Evolutionary conservation across 2,888 invertebrate genomes (phyloP).

Genomic region (Andrena trimmerana): DNA sequence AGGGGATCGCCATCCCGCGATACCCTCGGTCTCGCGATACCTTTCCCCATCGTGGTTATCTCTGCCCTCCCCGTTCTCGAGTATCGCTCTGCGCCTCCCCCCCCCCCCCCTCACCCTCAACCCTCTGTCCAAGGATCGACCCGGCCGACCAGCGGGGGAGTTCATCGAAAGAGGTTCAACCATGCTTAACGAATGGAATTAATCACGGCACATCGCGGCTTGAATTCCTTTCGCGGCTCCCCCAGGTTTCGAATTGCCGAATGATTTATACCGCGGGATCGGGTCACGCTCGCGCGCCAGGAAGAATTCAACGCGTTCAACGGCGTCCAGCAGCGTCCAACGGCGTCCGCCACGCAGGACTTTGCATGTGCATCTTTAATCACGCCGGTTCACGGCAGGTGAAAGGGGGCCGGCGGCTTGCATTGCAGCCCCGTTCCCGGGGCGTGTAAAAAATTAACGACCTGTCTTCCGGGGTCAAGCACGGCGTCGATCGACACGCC

Average conservation of each 20-base stretch:
- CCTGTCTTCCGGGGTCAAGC: constrained; percentile 71
- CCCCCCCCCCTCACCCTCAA: too few relatives aligned
- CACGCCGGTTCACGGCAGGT: constrained; percentile 61
- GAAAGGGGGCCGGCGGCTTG: constrained; percentile 62
- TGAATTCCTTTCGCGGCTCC: constrained; percentile 45
- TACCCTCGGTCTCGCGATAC: background rate
- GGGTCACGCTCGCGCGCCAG: constrained; percentile 22
- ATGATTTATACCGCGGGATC: constrained; percentile 54
- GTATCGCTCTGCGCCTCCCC: background rate
- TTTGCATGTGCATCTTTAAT: constrained; percentile 71
- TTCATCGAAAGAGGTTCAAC: constrained; percentile 33
- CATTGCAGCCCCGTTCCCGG: constrained; percentile 56
- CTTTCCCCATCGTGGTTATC: constrained; percentile 9
- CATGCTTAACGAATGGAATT: constrained; percentile 48
- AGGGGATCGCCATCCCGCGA: constrained; percentile 26
- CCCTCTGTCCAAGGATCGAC: constrained; percentile 12
- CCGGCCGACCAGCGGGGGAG: constrained; percentile 2
- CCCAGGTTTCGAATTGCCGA: constrained; percentile 51
- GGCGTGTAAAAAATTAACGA: constrained; percentile 73
- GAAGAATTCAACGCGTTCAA: constrained; percentile 47
- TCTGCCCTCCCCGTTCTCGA: background rate
- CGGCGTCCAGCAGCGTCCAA: too few relatives aligned
- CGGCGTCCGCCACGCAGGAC: constrained; percentile 47
- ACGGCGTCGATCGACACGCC: constrained; percentile 57
- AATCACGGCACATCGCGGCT: constrained; percentile 38